Evolutionary conservation across 2,797 vertebrate genomes (phyloP), one percentile per base, ranked within the genome.

Genomic region (Diplodus puntazzo): DNA sequence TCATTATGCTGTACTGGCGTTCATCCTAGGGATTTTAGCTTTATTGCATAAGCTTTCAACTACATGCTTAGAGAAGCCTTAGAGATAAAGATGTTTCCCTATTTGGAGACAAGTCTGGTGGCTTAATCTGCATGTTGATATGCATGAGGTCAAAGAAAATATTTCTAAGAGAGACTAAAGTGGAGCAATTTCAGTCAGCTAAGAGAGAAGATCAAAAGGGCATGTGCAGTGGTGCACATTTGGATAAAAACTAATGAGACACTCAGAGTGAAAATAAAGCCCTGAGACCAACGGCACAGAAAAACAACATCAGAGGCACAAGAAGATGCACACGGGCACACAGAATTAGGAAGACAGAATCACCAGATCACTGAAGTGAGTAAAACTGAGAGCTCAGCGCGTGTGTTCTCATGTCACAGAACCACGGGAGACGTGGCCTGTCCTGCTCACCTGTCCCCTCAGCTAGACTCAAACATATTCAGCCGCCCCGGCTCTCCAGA

Each of bases 41-140:
- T 9, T 34, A 42, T 59, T 83, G 65, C 73, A 59, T 72, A 82
- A 82, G 62, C 55, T 27, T 57, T 79, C 50, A 63, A 64, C 58
- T 52, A 34, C 25, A 83, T 13, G 69, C 62, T 77, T 43, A 67
- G 67, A 72, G 66, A 79, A 75, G 48, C 79, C 74, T 79, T 1
- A 59, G 60, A 80, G 76, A 82, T 70, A 73, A 55, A 80, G 61
- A 90, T 43, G 69, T 69, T 73, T 59, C 64, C 34, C 52, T 74
- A 43, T 77, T 87, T 77, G 30, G 46, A 67, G 69, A 80, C 68
- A 69, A 61, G 69, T 71, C 59, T 73, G 63, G 21, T 48, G 14
- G 62, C 48, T 71, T 83, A 61, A 87, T 80, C 77, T 74, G 82
- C 78, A 72, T 79, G 81, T 73, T 67, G 58, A 80, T 65, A 77